Base-by-base conservation (phyloP, 2,113 vertebrate species). In the Ceyx margarethae region DNA sequence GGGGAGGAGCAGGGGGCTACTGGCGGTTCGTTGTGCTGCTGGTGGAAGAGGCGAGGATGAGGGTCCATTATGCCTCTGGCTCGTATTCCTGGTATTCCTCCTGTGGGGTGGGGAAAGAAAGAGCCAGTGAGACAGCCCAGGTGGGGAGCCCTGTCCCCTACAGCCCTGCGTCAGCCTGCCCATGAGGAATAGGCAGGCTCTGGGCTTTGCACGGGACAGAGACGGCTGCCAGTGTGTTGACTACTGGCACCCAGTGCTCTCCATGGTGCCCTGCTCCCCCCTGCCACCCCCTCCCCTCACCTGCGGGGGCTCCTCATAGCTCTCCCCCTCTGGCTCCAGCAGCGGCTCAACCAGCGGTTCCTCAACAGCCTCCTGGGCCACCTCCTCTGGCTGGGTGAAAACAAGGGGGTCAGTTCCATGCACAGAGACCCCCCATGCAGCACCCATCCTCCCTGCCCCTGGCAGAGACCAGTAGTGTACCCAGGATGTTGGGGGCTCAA, bases 41-140 rank as follows among this genome's bases (percentile, higher is more conserved):
- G 99, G 98, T 99, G 98, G 98, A 98, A 97, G 97, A 96, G 98
- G 95, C 95, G 45, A 96, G 97, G 95, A 97, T 73, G 58, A 93
- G 85, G 97, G 45, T 93, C 96, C 97, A 98, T 98, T 99, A 99
- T 29, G 99, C 99, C 97, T 99, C 99, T 90, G 99, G 99, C 95
- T 99, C 99, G 58, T 99, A 99, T 95, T 99, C 99, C 97, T 99
- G 99, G 98, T 98, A 99, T 87, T 98, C 98, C 96, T 98, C 98
- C 99, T 99, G 97, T 26, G 50, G 87, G 71, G 23, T 18, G 64
- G 18, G 35, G 54, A 79, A 61, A 57, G 57, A 81, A 64, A 37
- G n/a, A 89, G 40, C 2, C 2, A 0, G 35, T 84, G 57, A 87
- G 61, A 93, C 43, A 60, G 56, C 16, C 11, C 40, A 33, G 35